Evolutionary conservation across 2,113 vertebrate species (phyloP).

Genomic region (Phrynosoma blainvillii): DNA sequence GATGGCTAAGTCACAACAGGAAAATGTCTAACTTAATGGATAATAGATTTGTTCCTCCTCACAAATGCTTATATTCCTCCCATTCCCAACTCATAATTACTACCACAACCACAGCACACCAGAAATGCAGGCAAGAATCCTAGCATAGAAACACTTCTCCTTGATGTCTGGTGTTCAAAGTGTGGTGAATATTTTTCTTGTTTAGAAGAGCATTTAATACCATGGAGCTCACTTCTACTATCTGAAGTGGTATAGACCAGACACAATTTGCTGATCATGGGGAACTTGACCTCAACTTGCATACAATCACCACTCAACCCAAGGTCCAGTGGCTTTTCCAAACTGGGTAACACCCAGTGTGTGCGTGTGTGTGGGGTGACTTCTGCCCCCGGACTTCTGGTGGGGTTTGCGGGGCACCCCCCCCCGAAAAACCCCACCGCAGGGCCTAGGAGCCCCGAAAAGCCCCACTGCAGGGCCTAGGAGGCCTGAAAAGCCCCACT

Average conservation of each 20-base stretch:
- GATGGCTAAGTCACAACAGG: too few species aligned
- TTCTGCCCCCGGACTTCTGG: too few species aligned
- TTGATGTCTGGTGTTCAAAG: background rate
- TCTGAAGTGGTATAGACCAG: background rate
- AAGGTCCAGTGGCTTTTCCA: background rate
- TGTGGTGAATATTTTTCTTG: background rate
- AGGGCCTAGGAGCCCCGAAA: too few species aligned
- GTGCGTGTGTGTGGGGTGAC: too few species aligned
- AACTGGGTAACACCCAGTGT: too few species aligned
- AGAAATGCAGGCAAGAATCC: too few species aligned
- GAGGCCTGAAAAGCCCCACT: too few species aligned
- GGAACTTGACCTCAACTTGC: background rate
- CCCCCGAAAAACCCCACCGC: too few species aligned
- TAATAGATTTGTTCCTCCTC: background rate
- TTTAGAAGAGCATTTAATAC: background rate
- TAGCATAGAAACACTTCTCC: background rate
- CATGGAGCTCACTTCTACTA: background rate
- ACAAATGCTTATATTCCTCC: background rate
- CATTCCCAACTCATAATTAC: background rate
- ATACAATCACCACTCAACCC: background rate
- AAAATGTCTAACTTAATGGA: background rate
- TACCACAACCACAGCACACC: too few species aligned
- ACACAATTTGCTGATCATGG: background rate
- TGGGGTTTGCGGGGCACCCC: too few species aligned
- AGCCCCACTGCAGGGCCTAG: too few species aligned